Evolutionary conservation across 2,113 vertebrate genomes (phyloP).

Genomic region (Tympanuchus pallidicinctus): DNA sequence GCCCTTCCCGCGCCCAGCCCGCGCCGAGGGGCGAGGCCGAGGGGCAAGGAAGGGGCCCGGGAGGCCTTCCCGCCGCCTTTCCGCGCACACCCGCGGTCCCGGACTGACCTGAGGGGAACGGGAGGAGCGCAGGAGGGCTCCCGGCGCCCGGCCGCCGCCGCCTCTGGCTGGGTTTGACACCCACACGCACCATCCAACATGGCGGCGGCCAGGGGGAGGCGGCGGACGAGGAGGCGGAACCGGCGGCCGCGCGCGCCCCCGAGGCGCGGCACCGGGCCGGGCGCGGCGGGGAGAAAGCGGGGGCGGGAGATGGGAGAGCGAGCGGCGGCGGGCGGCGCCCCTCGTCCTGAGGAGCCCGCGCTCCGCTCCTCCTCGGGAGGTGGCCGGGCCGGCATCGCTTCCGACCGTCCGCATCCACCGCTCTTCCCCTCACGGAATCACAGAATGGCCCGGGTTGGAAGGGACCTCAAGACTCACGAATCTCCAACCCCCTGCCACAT

Average conservation of each 20-base stretch:
- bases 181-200: conserved; percentile 77
- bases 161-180: conserved; percentile 64
- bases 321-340: too few relatives aligned
- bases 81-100: neutral
- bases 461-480: too few relatives aligned
- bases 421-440: neutral
- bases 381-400: rapidly evolving
- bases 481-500: too few relatives aligned
- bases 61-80: neutral
- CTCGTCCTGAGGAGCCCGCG: too few relatives aligned
- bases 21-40: too few relatives aligned
- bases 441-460: too few relatives aligned
- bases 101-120: neutral
- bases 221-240: neutral
- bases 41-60: neutral
- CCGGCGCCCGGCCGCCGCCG: conserved; percentile 12
- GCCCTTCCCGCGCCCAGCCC: too few relatives aligned
- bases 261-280: neutral
- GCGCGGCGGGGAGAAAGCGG: neutral
- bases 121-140: neutral
- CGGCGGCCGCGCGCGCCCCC: neutral
- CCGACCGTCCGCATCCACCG: neutral
- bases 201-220: conserved; percentile 61
- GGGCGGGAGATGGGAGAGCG: neutral
- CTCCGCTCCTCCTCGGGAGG: neutral